Evolutionary conservation across 1,140 invertebrate species (phyloP).

Genomic region (Apis mellifera): DNA sequence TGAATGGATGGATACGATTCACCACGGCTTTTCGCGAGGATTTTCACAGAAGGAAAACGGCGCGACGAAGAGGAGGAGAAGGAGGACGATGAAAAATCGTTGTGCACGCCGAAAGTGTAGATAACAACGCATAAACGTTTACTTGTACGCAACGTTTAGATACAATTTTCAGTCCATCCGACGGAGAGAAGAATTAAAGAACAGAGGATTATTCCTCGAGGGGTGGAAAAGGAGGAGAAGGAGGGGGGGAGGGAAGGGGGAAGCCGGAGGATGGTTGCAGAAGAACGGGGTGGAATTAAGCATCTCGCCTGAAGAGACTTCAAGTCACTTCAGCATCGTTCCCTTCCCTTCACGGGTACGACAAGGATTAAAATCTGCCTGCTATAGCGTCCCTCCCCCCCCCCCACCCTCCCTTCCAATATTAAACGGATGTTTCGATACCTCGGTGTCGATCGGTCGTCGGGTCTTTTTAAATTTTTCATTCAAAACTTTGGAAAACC

Average conservation of each 20-base stretch:
- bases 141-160: conserved; percentile 45
- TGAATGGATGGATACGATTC: too few relatives aligned
- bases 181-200: conserved; percentile 71
- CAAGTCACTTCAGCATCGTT: conserved; percentile 80
- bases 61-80: too few relatives aligned
- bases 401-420: conserved; percentile 58
- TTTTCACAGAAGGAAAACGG: too few relatives aligned
- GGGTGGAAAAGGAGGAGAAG: conserved; percentile 46
- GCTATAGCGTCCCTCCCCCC: conserved; percentile 62
- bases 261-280: conserved; percentile 64
- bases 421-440: conserved; percentile 78
- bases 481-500: not conserved
- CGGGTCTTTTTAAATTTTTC: conserved; percentile 30
- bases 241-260: conserved; percentile 52
- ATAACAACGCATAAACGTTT: conserved; percentile 13
- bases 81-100: not conserved
- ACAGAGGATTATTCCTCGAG: conserved; percentile 74
- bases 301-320: conserved; percentile 81
- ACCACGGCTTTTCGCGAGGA: too few relatives aligned
- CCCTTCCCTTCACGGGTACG: conserved; percentile 70
- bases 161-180: conserved; percentile 65
- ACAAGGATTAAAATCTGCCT: conserved; percentile 82
- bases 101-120: not conserved
- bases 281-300: conserved; percentile 79
- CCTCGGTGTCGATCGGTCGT: conserved; percentile 64